A percentile compares a stretch with the other conserved stretches of the same genome.
Evolutionary conservation across 2,888 invertebrate genomes (phyloP).

Genomic region (Apodemia duryi): DNA sequence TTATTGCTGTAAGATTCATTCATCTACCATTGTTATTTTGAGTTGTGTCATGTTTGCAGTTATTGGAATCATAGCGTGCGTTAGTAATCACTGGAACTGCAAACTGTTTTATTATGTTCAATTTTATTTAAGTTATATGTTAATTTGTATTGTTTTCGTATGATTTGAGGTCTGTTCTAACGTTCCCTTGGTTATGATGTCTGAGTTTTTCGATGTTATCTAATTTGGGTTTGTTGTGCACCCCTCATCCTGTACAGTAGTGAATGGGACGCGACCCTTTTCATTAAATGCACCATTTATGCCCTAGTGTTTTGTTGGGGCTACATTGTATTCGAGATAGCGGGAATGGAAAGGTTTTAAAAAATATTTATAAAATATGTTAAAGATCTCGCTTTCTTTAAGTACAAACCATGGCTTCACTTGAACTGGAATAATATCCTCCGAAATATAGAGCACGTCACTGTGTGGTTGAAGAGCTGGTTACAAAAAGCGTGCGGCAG

Average conservation of each 20-base stretch:
- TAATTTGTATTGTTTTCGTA: slow-evolving; percentile 41
- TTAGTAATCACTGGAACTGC: slow-evolving; percentile 35
- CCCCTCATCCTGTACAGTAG: slow-evolving; percentile 46
- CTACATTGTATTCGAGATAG: slow-evolving; percentile 29
- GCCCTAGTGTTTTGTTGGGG: slow-evolving; percentile 22
- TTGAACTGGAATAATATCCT: neutral
- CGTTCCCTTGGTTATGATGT: slow-evolving; percentile 45
- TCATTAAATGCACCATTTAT: slow-evolving; percentile 27
- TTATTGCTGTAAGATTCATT: slow-evolving; percentile 38
- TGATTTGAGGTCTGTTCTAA: slow-evolving; percentile 44
- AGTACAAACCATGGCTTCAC: neutral
- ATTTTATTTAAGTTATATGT: slow-evolving; percentile 38
- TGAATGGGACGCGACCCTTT: slow-evolving; percentile 32
- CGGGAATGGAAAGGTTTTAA: slow-evolving; percentile 23
- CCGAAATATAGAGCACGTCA: neutral
- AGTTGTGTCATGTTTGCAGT: slow-evolving; percentile 41
- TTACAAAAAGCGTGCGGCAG: neutral
- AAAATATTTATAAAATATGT: neutral
- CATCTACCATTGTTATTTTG: slow-evolving; percentile 51
- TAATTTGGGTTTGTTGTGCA: slow-evolving; percentile 57
- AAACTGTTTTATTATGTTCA: slow-evolving; percentile 41
- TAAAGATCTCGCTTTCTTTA: neutral
- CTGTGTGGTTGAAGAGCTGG: slow-evolving; percentile 1
- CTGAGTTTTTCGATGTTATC: slow-evolving; percentile 38
- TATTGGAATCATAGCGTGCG: slow-evolving; percentile 14